These are phyloP conservation scores for Bruchidius siliquastri DNA, from an alignment of 2,888 invertebrate genomes.

Conservation along the genomic window DNA sequence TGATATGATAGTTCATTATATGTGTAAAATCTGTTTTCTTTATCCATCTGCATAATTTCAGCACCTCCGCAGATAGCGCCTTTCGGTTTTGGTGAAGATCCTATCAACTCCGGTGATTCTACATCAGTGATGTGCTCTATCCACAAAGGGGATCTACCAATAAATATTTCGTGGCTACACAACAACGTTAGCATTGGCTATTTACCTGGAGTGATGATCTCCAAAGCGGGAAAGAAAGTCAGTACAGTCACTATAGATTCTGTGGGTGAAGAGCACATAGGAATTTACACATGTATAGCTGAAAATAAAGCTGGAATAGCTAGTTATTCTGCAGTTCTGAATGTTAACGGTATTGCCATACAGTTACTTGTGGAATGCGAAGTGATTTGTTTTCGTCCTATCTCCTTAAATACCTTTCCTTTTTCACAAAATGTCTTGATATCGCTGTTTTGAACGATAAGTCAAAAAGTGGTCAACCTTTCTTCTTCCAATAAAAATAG, in stretches of 20 bases:
- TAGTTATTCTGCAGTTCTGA: constrained; percentile 58
- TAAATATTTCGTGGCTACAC: constrained; percentile 61
- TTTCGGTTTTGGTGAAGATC: constrained; percentile 54
- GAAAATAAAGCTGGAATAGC: constrained; percentile 62
- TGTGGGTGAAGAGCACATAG: constrained; percentile 62
- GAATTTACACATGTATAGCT: constrained; percentile 67
- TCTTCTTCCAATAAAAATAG: too few relatives aligned
- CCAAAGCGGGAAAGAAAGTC: constrained; percentile 52
- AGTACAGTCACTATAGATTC: constrained; percentile 60
- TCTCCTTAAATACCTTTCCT: neutral
- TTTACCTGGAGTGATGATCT: constrained; percentile 40
- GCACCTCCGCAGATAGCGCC: constrained; percentile 54
- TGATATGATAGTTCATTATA: too few relatives aligned
- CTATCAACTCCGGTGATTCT: constrained; percentile 65
- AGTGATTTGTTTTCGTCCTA: neutral
- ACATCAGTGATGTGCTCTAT: constrained; percentile 65
- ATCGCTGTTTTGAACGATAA: too few relatives aligned
- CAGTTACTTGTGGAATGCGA: neutral
- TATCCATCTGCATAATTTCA: constrained; percentile 15
- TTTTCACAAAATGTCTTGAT: too few relatives aligned
- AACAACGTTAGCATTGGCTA: constrained; percentile 47
- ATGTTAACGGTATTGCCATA: constrained; percentile 60
- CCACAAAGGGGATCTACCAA: constrained; percentile 68
- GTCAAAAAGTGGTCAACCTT: too few relatives aligned
- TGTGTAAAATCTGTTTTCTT: too few relatives aligned